These are phyloP conservation scores for Orycteropus afer DNA, from an alignment of 2,113 vertebrate species.

Conservation along the genomic window DNA sequence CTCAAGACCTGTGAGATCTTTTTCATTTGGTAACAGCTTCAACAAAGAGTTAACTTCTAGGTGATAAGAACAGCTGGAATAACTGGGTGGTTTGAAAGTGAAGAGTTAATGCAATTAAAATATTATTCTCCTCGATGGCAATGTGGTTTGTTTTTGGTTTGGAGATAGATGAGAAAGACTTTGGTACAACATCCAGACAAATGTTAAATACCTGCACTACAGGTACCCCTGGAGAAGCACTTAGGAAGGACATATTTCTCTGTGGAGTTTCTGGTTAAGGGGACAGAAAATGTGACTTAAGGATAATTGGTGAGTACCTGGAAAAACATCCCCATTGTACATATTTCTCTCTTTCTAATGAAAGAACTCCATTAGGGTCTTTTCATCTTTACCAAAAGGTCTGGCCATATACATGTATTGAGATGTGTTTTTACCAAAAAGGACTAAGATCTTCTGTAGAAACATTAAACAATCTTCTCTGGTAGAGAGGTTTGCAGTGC, in stretches of 20 bases:
- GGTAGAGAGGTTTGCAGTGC: too few species aligned
- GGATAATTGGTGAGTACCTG: fast-evolving
- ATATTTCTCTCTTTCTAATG: neutral
- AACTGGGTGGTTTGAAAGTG: neutral
- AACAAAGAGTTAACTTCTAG: neutral
- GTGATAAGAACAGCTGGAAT: too few species aligned
- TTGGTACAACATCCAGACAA: too few species aligned
- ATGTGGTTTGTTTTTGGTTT: too few species aligned
- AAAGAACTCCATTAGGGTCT: neutral
- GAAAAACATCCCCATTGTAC: too few species aligned
- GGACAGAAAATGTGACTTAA: neutral
- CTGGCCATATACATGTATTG: neutral
- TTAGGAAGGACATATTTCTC: too few species aligned
- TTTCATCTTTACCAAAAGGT: neutral
- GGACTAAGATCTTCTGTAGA: neutral
- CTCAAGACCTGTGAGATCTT: fast-evolving
- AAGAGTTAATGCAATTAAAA: neutral
- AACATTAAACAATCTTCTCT: neutral
- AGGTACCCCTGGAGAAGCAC: neutral
- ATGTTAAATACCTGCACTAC: fast-evolving
- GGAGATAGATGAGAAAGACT: neutral
- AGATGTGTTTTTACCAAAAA: neutral
- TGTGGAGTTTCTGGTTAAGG: neutral
- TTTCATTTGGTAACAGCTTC: neutral
- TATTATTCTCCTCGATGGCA: neutral